A percentile compares a stretch with the other conserved stretches of the same genome.
Evolutionary conservation across 2,888 invertebrate genomes (phyloP).

Genomic region (Pseudoips prasinana): DNA sequence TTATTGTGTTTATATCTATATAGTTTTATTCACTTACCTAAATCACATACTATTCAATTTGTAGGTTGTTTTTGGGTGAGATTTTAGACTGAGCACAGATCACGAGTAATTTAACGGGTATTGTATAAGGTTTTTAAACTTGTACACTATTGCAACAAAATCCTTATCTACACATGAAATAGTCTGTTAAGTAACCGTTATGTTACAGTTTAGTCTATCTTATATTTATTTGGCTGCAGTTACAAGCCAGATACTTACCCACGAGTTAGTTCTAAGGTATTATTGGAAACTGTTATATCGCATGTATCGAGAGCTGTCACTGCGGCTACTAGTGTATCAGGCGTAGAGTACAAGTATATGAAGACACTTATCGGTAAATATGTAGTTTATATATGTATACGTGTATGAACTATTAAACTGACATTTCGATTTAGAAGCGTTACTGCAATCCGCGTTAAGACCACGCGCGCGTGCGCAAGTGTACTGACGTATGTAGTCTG

Average conservation of each 20-base stretch:
- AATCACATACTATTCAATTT: slow-evolving; percentile 12
- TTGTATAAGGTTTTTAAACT: slow-evolving; percentile 28
- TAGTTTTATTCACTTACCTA: slow-evolving; percentile 27
- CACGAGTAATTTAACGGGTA: slow-evolving; percentile 40
- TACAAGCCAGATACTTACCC: slow-evolving; percentile 12
- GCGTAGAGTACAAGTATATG: too few relatives aligned
- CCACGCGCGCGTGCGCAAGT: too few relatives aligned
- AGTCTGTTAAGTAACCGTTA: too few relatives aligned
- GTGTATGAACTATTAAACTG: too few relatives aligned
- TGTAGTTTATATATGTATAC: too few relatives aligned
- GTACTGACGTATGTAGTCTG: too few relatives aligned
- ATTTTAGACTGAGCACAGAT: slow-evolving; percentile 57
- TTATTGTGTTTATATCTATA: slow-evolving; percentile 31
- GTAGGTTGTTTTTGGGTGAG: slow-evolving; percentile 41
- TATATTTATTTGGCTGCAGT: slow-evolving; percentile 42
- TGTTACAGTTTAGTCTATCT: slow-evolving; percentile 27
- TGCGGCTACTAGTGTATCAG: slow-evolving; percentile 33
- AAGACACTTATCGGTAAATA: too few relatives aligned
- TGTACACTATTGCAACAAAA: slow-evolving; percentile 14
- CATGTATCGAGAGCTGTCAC: slow-evolving; percentile 29
- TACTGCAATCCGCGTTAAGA: too few relatives aligned
- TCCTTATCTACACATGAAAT: too few relatives aligned
- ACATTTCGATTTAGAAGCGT: too few relatives aligned
- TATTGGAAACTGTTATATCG: slow-evolving; percentile 25
- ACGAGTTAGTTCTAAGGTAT: too few relatives aligned